phyloP scores from a whole-genome alignment of 2,797 vertebrate species.

The Bradypodion pumilum region DNA sequence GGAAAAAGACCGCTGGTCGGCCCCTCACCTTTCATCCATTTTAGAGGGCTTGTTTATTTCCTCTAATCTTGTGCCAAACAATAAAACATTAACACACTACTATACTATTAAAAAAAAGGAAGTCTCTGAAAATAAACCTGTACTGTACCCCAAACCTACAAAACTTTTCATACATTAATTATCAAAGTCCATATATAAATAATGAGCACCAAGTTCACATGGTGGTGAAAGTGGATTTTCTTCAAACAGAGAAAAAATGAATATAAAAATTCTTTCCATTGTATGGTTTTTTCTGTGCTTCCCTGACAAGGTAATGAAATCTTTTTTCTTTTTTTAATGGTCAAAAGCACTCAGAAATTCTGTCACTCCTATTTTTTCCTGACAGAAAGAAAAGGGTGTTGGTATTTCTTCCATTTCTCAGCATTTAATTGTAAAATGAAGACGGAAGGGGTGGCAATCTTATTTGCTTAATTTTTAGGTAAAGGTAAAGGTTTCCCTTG shows the following conservation, averaged over 20 bases:
- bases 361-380: background rate
- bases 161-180: conserved; percentile 66
- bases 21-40: background rate
- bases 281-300: conserved; percentile 43
- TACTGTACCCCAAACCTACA: conserved; percentile 45
- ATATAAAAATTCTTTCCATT: conserved; percentile 51
- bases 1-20: background rate
- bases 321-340: conserved; percentile 42
- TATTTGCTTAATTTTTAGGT: too few relatives aligned
- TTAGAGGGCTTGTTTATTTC: conserved; percentile 33
- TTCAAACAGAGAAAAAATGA: conserved; percentile 55
- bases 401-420: background rate
- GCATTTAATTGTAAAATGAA: background rate
- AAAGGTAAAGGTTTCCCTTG: too few relatives aligned
- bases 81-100: conserved; percentile 53
- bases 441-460: background rate
- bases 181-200: conserved; percentile 69
- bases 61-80: conserved; percentile 22
- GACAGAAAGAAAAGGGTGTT: background rate
- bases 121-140: conserved; percentile 58
- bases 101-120: conserved; percentile 45
- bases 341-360: conserved; percentile 43
- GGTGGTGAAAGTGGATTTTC: conserved; percentile 65
- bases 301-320: conserved; percentile 48
- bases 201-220: conserved; percentile 60